These are phyloP conservation scores for Tetanocera ferruginea DNA, from an alignment of 2,888 invertebrate species.

Conservation along the genomic window DNA sequence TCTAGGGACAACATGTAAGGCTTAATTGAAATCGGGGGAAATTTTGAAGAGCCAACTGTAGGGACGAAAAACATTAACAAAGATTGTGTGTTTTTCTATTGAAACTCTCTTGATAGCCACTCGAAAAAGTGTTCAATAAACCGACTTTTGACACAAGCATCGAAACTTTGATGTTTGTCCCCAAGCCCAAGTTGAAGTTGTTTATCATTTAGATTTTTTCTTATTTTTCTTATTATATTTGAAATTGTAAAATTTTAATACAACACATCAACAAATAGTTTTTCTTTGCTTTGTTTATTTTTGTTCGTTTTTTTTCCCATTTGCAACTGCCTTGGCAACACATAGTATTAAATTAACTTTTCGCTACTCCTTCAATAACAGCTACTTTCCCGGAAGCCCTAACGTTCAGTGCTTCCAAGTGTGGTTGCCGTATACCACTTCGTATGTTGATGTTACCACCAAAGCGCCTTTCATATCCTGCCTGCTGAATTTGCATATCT, in stretches of 20 bases:
- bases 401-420: background rate
- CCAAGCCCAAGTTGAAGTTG: no score
- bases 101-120: background rate
- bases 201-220: no score
- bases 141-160: no score
- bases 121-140: no score
- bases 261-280: no score
- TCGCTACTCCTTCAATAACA: background rate
- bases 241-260: no score
- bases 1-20: background rate
- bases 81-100: background rate
- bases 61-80: background rate
- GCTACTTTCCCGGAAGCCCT: background rate
- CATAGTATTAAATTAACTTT: background rate
- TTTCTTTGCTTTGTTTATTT: no score
- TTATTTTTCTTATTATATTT: no score
- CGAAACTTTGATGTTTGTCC: no score
- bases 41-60: background rate
- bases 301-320: background rate
- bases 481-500: constrained; percentile 2
- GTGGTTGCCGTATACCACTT: background rate
- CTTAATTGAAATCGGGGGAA: background rate
- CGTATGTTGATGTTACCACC: background rate
- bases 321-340: background rate
- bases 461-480: background rate